phyloP scores from a whole-genome alignment of 2,797 vertebrate species.

The Sebastolobus altivelis region DNA sequence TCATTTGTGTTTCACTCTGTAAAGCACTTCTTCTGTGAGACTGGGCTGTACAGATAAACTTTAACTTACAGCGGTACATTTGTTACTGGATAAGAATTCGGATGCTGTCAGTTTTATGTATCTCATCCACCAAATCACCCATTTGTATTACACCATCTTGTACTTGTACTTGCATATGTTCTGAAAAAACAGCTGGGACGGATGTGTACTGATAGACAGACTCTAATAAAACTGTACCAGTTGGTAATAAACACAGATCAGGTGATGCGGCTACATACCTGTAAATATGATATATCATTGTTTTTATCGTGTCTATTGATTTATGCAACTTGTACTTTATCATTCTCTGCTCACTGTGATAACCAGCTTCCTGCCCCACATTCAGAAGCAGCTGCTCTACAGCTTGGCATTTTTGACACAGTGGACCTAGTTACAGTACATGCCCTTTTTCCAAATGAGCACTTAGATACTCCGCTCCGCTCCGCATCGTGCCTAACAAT shows the following conservation, averaged over 20 bases:
- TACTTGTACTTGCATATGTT: neutral
- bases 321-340: neutral
- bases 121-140: neutral
- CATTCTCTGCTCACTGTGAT: neutral
- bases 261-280: neutral
- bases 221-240: neutral
- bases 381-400: neutral
- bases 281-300: neutral
- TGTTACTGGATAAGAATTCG: neutral
- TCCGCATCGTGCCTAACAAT: neutral
- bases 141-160: neutral
- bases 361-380: neutral
- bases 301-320: neutral
- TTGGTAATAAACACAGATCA: neutral
- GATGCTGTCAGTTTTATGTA: neutral
- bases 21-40: neutral
- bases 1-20: neutral
- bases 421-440: neutral
- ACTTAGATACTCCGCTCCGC: neutral
- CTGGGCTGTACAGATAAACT: neutral
- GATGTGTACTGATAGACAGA: neutral
- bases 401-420: neutral
- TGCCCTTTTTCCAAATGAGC: neutral
- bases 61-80: neutral
- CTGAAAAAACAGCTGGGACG: neutral